These are phyloP conservation scores for Drosophila aff. DNA, from an alignment of 1,140 invertebrate genomes.

Conservation along the genomic window DNA sequence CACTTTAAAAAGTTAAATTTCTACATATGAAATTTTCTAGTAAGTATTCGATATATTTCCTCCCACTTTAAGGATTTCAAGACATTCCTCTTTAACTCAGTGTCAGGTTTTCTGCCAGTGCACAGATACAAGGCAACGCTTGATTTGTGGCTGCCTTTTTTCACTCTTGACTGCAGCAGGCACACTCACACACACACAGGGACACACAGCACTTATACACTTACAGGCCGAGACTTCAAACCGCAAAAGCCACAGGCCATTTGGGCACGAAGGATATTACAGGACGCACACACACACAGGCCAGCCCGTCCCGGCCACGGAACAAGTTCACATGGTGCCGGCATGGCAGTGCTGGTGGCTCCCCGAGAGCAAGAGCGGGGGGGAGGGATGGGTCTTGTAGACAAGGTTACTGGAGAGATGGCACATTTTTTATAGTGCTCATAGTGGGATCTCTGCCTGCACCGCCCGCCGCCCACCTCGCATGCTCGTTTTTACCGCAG, in stretches of 20 bases:
- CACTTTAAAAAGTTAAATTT: neutral
- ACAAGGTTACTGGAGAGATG: constrained; percentile 75
- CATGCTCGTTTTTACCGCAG: constrained; percentile 1
- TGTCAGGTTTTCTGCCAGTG: constrained; percentile 6
- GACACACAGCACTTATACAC: constrained; percentile 37
- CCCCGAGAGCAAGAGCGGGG: constrained; percentile 4
- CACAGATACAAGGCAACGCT: constrained; percentile 56
- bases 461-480: neutral
- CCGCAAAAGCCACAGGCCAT: constrained; percentile 79
- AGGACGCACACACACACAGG: constrained; percentile 35
- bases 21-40: too few species aligned
- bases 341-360: constrained; percentile 8
- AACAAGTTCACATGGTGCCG: constrained; percentile 15
- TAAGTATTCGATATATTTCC: too few species aligned
- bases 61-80: too few species aligned
- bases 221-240: constrained; percentile 63
- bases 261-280: constrained; percentile 77
- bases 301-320: neutral
- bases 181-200: constrained; percentile 26
- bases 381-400: constrained; percentile 43
- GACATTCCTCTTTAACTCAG: neutral
- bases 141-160: constrained; percentile 79
- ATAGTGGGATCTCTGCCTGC: constrained; percentile 47
- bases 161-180: constrained; percentile 76
- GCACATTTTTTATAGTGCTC: constrained; percentile 59